A percentile compares a stretch with the other conserved stretches of the same genome.
Evolutionary conservation across 1,140 invertebrate species (phyloP).

Genomic region (Helicoverpa zea): DNA sequence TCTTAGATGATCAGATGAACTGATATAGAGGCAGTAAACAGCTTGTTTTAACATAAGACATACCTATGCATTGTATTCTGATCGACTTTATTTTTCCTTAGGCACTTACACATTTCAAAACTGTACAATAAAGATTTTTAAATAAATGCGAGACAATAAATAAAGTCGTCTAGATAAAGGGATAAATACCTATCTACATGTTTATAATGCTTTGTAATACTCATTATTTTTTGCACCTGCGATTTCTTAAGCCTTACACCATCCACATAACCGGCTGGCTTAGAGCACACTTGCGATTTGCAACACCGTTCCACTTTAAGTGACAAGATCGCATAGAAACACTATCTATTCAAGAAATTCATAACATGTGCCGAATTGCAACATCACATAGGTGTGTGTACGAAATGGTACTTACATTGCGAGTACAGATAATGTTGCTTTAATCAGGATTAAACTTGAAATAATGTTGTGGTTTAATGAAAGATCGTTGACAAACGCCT

Average conservation of each 20-base stretch:
- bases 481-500: no score
- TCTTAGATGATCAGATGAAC: no score
- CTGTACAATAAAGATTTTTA: no score
- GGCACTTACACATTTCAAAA: no score
- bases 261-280: constrained; percentile 26
- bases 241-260: not conserved
- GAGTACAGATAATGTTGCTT: no score
- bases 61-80: no score
- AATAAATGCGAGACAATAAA: no score
- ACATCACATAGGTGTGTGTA: not conserved
- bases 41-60: no score
- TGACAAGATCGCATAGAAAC: constrained; percentile 48
- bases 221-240: not conserved
- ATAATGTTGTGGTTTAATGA: not conserved
- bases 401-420: constrained; percentile 13
- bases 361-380: constrained; percentile 30
- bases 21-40: no score
- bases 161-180: no score
- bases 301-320: constrained; percentile 46
- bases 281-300: constrained; percentile 46
- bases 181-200: no score
- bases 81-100: no score
- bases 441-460: not conserved
- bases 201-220: not conserved
- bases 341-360: constrained; percentile 51